These are phyloP conservation scores for Monodelphis domestica DNA, from an alignment of 2,797 vertebrate species.

Conservation along the genomic window DNA sequence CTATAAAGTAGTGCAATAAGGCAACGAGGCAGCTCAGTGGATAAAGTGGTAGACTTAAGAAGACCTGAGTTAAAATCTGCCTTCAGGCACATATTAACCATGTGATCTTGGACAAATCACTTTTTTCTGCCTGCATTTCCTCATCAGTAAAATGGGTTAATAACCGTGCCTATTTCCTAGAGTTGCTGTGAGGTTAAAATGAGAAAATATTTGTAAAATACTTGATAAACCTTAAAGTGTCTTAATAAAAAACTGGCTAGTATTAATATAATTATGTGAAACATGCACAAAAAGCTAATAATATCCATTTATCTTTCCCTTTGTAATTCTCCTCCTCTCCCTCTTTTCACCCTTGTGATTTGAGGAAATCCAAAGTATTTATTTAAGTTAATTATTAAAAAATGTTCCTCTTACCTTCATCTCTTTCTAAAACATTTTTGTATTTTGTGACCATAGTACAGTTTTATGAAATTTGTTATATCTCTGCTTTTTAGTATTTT, in stretches of 20 bases:
- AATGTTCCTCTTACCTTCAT: neutral
- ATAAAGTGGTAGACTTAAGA: neutral
- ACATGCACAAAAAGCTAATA: neutral
- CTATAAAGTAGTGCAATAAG: too few relatives aligned
- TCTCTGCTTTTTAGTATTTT: constrained; percentile 34
- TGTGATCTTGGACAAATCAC: neutral
- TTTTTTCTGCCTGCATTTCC: neutral
- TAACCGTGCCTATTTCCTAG: neutral
- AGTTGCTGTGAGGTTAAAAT: neutral
- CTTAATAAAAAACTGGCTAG: neutral
- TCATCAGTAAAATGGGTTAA: neutral
- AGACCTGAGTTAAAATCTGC: neutral
- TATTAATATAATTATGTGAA: neutral
- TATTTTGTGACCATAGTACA: neutral
- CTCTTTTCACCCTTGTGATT: neutral
- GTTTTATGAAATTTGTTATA: constrained; percentile 1
- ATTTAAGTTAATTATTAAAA: neutral
- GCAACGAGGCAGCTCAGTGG: too few relatives aligned
- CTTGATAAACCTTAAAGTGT: neutral
- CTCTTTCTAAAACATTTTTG: neutral
- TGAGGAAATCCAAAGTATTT: neutral
- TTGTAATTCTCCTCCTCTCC: neutral
- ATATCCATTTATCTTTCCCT: neutral
- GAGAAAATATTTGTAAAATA: neutral
- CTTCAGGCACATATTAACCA: neutral